Conservation (phyloP, 2,113 vertebrate species). For the Orientallactaga bullata region DNA sequence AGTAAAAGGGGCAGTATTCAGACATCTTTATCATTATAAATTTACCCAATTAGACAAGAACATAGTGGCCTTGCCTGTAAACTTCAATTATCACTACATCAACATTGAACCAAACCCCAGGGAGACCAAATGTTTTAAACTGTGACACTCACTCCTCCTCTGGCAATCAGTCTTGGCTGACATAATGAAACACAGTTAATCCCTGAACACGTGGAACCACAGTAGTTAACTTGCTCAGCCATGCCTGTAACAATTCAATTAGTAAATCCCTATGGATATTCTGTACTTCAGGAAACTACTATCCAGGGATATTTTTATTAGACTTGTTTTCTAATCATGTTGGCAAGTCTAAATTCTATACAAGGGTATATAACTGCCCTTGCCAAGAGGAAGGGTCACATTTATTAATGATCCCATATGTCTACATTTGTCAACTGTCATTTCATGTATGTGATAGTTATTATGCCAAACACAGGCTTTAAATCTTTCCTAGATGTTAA, state of each 20-base stretch:
- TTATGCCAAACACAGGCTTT: constrained; percentile 33
- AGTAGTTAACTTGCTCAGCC: constrained; percentile 71
- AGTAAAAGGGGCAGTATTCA: neutral
- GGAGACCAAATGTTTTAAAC: constrained; percentile 55
- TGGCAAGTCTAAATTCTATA: constrained; percentile 50
- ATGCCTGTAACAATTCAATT: constrained; percentile 81
- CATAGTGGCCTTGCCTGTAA: constrained; percentile 23
- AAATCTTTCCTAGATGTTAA: constrained; percentile 21
- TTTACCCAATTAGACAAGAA: constrained; percentile 16
- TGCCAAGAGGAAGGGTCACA: constrained; percentile 65
- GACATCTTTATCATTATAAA: neutral
- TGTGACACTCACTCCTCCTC: constrained; percentile 41
- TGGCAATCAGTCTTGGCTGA: constrained; percentile 71
- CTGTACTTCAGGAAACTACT: constrained; percentile 45
- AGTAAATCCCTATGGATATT: constrained; percentile 70
- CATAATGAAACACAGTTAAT: constrained; percentile 66
- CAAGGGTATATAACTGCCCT: constrained; percentile 44
- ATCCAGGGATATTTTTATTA: constrained; percentile 52
- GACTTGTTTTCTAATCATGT: constrained; percentile 55
- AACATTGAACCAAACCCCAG: constrained; percentile 34
- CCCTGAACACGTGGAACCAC: constrained; percentile 33
- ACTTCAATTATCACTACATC: constrained; percentile 42
- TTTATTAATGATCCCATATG: constrained; percentile 64
- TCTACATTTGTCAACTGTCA: constrained; percentile 16
- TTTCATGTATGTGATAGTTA: constrained; percentile 21